These are phyloP conservation scores for Ciconia nigra DNA, from an alignment of 2,797 vertebrate species.

Conservation along the genomic window DNA sequence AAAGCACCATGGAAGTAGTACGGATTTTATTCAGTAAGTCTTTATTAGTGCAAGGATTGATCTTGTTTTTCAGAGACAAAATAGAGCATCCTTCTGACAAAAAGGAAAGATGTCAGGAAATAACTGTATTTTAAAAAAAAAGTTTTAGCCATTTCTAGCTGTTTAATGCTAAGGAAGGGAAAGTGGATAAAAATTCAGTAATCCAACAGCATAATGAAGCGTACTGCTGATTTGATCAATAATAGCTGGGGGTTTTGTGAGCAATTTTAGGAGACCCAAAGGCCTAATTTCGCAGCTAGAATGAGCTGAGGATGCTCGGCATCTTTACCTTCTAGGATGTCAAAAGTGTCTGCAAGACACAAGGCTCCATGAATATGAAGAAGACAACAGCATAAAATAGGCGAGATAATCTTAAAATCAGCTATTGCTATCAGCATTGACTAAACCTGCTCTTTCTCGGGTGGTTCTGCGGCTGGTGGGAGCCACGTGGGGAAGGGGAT, in stretches of 20 bases:
- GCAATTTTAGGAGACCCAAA: not conserved
- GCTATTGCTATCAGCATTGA: not conserved
- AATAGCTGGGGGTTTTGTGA: not conserved
- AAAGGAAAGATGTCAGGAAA: not conserved
- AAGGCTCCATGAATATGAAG: not conserved
- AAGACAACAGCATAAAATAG: not conserved
- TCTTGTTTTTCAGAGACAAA: constrained; percentile 6
- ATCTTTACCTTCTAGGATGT: not conserved
- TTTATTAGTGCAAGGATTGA: constrained; percentile 1
- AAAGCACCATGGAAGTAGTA: not conserved
- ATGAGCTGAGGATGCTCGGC: not conserved
- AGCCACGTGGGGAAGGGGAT: not conserved
- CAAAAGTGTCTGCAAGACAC: not conserved
- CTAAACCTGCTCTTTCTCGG: not conserved
- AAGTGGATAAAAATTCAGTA: not conserved
- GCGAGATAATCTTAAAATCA: not conserved
- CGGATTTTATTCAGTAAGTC: constrained; percentile 17
- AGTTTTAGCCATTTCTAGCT: not conserved
- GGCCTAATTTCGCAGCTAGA: not conserved
- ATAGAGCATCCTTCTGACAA: not conserved
- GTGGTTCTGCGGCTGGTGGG: not conserved
- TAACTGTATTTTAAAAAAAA: not conserved
- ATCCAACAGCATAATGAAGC: not conserved
- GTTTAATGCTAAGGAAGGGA: not conserved
- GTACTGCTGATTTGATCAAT: not conserved